A percentile compares a stretch with the other conserved stretches of the same genome.
Conservation (phyloP, 2,113 vertebrate species). For the Regulus satrapa region DNA sequence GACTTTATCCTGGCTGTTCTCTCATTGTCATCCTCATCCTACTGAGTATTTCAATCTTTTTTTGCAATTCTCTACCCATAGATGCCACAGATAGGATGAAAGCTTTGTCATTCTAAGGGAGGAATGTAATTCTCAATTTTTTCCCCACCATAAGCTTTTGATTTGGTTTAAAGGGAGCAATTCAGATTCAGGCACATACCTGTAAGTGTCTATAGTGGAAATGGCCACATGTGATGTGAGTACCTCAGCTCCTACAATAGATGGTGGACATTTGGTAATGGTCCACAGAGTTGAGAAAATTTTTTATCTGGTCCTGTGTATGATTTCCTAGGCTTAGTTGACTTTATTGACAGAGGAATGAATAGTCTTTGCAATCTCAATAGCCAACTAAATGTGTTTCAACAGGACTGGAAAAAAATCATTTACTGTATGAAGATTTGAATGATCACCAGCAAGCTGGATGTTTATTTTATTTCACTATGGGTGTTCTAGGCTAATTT, state of each 20-base stretch:
- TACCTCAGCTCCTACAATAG: neutral
- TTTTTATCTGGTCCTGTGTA: neutral
- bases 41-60: neutral
- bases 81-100: neutral
- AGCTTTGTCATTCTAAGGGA: neutral
- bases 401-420: neutral
- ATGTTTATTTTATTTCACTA: neutral
- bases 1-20: neutral
- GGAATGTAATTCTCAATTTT: neutral
- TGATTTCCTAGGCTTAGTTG: neutral
- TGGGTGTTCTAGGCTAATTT: neutral
- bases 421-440: neutral
- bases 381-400: neutral
- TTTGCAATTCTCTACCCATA: neutral
- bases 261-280: neutral
- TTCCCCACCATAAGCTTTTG: neutral
- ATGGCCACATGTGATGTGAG: neutral
- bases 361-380: neutral
- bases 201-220: neutral
- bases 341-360: neutral
- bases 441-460: rapidly evolving
- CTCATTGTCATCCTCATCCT: neutral
- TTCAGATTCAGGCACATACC: neutral
- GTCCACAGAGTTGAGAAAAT: neutral
- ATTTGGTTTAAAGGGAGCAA: neutral